phyloP scores from a whole-genome alignment of 2,888 invertebrate genomes.

The Agonopterix heracliana region DNA sequence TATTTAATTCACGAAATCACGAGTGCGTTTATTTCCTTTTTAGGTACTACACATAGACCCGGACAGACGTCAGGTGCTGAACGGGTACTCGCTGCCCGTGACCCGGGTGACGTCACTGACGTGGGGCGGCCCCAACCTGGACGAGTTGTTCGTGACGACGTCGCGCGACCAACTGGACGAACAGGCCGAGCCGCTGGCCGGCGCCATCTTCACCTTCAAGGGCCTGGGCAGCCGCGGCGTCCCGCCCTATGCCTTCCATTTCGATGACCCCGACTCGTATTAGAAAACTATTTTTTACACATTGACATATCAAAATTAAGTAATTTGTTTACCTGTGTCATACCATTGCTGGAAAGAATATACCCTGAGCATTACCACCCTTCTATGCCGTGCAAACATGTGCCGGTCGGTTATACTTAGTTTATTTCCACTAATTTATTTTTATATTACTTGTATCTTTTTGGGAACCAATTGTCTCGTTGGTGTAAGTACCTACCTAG shows the following conservation, averaged over 20 bases:
- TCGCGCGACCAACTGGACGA: conserved; percentile 23
- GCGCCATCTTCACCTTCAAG: conserved; percentile 53
- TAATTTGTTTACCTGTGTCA: no score
- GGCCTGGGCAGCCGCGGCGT: conserved; percentile 47
- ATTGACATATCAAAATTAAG: no score
- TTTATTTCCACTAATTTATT: no score
- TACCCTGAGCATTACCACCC: no score
- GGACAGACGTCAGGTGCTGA: conserved; percentile 55
- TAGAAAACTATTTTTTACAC: conserved; percentile 20
- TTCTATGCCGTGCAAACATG: no score
- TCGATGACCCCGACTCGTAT: conserved; percentile 48
- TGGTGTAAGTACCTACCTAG: no score
- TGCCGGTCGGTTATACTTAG: no score
- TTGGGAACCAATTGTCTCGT: no score
- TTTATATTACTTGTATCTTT: no score
- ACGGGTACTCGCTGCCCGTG: conserved; percentile 71
- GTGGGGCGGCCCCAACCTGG: conserved; percentile 80
- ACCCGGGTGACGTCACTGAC: conserved; percentile 78
- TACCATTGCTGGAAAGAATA: no score
- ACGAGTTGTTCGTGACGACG: conserved; percentile 80
- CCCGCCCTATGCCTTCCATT: conserved; percentile 30
- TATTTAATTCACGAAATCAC: no score
- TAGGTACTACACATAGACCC: conserved; percentile 78
- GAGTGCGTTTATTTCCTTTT: no score
- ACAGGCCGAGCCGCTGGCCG: conserved; percentile 39